A percentile compares a stretch with the other conserved stretches of the same genome.
Evolutionary conservation across 1,140 invertebrate genomes (phyloP).

Genomic region (Acromyrmex echinatior): DNA sequence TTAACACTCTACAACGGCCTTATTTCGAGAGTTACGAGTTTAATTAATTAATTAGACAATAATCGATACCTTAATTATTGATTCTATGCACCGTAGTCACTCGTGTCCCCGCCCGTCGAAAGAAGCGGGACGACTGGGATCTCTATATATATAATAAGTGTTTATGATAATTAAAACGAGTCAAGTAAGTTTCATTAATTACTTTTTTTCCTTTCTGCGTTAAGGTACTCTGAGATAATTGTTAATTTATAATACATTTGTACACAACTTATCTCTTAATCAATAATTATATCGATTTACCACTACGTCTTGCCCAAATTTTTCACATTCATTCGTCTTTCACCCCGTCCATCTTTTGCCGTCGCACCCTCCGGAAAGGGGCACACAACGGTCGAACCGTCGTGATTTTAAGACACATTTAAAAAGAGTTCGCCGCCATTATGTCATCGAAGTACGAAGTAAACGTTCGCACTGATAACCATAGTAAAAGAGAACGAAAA

Average conservation of each 20-base stretch:
- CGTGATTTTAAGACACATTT: slow-evolving; percentile 71
- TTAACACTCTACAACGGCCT: slow-evolving; percentile 79
- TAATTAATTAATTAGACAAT: slow-evolving; percentile 80
- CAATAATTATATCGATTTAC: slow-evolving; percentile 81
- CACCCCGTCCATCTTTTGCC: slow-evolving; percentile 18
- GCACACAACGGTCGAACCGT: slow-evolving; percentile 17
- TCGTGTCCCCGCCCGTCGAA: slow-evolving; percentile 14
- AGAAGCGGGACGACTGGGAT: slow-evolving; percentile 36
- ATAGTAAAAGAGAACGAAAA: slow-evolving; percentile 26
- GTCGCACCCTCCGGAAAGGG: slow-evolving; percentile 22
- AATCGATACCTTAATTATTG: slow-evolving; percentile 80
- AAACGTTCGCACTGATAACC: slow-evolving; percentile 31
- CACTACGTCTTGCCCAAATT: slow-evolving; percentile 65
- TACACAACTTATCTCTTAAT: slow-evolving; percentile 84
- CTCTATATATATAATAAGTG: slow-evolving; percentile 76
- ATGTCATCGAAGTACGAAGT: slow-evolving; percentile 58
- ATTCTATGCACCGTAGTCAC: slow-evolving; percentile 62
- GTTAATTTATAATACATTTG: slow-evolving; percentile 84
- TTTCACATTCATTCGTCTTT: slow-evolving; percentile 50
- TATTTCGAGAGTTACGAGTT: slow-evolving; percentile 78
- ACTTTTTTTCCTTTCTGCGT: slow-evolving; percentile 70
- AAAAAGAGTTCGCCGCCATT: slow-evolving; percentile 62
- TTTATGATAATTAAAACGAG: slow-evolving; percentile 78
- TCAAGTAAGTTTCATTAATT: slow-evolving; percentile 67
- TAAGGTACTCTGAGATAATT: slow-evolving; percentile 79